Conservation (phyloP, 2,797 vertebrate species). For the Clarias pachynema region DNA sequence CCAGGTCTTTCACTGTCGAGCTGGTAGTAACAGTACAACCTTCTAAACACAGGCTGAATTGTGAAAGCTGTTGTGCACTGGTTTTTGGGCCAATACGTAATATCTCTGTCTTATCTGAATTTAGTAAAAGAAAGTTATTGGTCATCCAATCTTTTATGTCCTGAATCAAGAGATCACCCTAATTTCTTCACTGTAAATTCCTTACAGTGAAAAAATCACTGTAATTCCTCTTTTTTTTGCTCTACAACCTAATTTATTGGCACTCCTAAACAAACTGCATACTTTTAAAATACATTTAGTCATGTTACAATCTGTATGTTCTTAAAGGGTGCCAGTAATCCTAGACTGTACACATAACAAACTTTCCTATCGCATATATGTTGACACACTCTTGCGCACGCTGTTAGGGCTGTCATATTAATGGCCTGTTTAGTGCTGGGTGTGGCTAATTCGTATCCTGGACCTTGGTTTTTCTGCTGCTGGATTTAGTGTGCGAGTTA, state of each 20-base stretch:
- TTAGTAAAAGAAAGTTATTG: too few relatives aligned
- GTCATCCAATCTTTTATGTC: too few relatives aligned
- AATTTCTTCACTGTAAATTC: too few relatives aligned
- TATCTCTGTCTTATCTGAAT: too few relatives aligned
- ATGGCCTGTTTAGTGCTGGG: constrained; percentile 31
- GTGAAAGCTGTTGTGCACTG: too few relatives aligned
- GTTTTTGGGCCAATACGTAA: too few relatives aligned
- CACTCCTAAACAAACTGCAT: too few relatives aligned
- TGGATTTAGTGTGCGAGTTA: not conserved
- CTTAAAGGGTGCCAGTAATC: not conserved
- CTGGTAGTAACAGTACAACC: too few relatives aligned
- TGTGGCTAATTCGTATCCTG: constrained; percentile 10
- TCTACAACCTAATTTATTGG: not conserved
- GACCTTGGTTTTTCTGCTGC: not conserved
- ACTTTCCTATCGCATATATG: not conserved
- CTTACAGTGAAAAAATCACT: not conserved
- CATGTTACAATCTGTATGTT: not conserved
- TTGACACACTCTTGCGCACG: constrained; percentile 14
- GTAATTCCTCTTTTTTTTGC: not conserved
- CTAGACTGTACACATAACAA: not conserved
- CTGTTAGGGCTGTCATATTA: constrained; percentile 35
- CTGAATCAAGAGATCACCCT: not conserved
- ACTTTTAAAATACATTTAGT: not conserved
- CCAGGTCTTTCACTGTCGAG: too few relatives aligned
- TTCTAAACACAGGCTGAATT: too few relatives aligned